Percentiles rank a stretch among this genome's conserved stretches.
These are phyloP conservation scores for Prietella phreatophila DNA, from an alignment of 2,113 vertebrate species.

Conservation along the genomic window DNA sequence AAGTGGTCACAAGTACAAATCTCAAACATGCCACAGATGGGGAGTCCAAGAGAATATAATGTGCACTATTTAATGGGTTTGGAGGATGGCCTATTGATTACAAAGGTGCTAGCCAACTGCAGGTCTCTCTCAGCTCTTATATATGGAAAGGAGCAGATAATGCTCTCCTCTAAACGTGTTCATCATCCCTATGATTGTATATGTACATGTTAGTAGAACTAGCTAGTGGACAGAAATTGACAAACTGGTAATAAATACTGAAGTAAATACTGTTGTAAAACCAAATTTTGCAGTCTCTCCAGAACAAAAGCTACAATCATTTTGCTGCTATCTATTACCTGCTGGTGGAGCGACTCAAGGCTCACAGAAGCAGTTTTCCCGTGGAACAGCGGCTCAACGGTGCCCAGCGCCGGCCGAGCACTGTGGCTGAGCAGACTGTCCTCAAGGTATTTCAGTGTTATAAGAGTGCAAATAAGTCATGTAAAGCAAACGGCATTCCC, in stretches of 20 bases:
- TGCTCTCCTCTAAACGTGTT: background rate
- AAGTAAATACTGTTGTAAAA: background rate
- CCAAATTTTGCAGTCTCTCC: slow-evolving; percentile 85
- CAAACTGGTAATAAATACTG: background rate
- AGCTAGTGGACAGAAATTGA: background rate
- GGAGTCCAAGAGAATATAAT: background rate
- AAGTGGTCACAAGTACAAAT: background rate
- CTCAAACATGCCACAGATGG: background rate
- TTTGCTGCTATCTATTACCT: slow-evolving; percentile 98
- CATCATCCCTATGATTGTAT: background rate
- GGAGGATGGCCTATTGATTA: background rate
- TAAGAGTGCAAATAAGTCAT: slow-evolving; percentile 42
- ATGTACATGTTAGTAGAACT: background rate
- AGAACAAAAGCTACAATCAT: slow-evolving; percentile 99
- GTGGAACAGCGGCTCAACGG: slow-evolving; percentile 90
- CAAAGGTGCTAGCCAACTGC: background rate
- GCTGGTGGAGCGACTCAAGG: slow-evolving; percentile 93
- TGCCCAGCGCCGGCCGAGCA: slow-evolving; percentile 90
- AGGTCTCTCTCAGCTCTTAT: background rate
- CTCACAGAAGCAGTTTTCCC: slow-evolving; percentile 94
- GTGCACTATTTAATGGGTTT: background rate
- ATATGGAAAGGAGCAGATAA: background rate
- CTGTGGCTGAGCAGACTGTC: slow-evolving; percentile 90
- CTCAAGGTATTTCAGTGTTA: slow-evolving; percentile 82
- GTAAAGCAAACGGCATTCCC: background rate